phyloP scores from a whole-genome alignment of 2,888 invertebrate genomes.

The Chalcis sispes region DNA sequence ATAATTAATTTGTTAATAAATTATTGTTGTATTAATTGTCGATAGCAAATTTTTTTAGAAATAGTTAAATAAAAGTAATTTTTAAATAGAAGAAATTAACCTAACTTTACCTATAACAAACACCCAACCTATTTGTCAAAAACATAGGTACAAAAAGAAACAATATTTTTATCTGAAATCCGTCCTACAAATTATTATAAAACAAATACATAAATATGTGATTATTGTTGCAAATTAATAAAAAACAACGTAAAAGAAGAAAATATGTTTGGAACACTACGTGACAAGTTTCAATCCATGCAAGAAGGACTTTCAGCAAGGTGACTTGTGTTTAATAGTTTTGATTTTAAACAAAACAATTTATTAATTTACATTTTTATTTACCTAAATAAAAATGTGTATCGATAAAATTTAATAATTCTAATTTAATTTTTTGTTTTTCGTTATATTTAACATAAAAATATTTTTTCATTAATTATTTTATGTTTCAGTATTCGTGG shows the following conservation, averaged over 20 bases:
- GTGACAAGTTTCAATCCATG: constrained; percentile 73
- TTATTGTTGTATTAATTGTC: too few relatives aligned
- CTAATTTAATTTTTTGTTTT: too few relatives aligned
- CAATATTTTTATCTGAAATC: constrained; percentile 5
- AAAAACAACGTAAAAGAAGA: not conserved
- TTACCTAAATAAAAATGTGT: too few relatives aligned
- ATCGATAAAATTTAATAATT: not conserved
- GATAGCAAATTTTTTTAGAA: too few relatives aligned
- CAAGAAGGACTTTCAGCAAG: constrained; percentile 75
- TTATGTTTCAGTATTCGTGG: constrained; percentile 69
- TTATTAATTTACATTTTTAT: too few relatives aligned
- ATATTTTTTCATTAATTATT: too few relatives aligned
- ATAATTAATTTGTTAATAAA: too few relatives aligned
- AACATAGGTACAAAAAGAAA: not conserved
- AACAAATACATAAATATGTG: constrained; percentile 20
- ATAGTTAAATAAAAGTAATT: too few relatives aligned
- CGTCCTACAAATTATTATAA: not conserved
- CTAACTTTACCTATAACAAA: not conserved
- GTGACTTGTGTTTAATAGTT: constrained; percentile 62
- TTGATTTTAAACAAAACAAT: too few relatives aligned
- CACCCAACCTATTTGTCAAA: not conserved
- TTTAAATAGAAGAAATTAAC: too few relatives aligned
- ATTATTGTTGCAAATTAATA: constrained; percentile 3
- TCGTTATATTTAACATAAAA: too few relatives aligned
- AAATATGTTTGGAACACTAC: constrained; percentile 71